A percentile compares a stretch with the other conserved stretches of the same genome.
These are phyloP conservation scores for Penelope pileata DNA, from an alignment of 2,113 vertebrate genomes.

Conservation along the genomic window DNA sequence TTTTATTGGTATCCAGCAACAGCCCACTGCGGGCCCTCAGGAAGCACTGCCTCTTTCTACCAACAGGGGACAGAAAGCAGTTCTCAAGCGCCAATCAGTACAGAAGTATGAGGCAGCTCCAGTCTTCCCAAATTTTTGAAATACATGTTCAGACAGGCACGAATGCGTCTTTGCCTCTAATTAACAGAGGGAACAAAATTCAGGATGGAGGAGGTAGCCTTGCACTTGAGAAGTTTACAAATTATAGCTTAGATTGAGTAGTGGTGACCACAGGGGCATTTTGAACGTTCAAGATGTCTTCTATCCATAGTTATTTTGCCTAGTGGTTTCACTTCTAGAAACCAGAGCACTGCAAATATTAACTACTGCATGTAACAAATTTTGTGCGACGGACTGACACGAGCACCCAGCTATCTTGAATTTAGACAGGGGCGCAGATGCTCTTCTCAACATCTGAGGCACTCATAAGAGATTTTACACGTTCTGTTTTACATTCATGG, in stretches of 20 bases:
- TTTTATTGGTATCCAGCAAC: neutral
- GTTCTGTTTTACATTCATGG: neutral
- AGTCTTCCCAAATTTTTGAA: neutral
- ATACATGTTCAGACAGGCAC: neutral
- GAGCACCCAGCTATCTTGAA: neutral
- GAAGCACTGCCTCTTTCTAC: neutral
- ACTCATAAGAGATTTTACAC: neutral
- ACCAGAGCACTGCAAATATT: neutral
- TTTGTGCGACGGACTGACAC: neutral
- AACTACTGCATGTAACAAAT: neutral
- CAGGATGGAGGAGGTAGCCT: neutral
- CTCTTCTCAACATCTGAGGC: neutral
- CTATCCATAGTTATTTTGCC: neutral
- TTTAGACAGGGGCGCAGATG: neutral
- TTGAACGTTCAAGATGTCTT: neutral
- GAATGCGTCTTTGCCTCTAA: neutral
- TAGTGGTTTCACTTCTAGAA: neutral
- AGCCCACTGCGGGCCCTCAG: too few species aligned
- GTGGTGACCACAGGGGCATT: neutral
- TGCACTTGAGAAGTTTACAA: neutral
- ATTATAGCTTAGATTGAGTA: neutral
- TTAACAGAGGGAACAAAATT: neutral
- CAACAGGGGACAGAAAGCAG: neutral
- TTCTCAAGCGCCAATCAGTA: neutral
- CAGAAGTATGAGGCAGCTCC: neutral